Percentiles rank a stretch among this genome's conserved stretches.
Evolutionary conservation across 1,140 invertebrate genomes (phyloP).

Genomic region (Zeugodacus cucurbitae): DNA sequence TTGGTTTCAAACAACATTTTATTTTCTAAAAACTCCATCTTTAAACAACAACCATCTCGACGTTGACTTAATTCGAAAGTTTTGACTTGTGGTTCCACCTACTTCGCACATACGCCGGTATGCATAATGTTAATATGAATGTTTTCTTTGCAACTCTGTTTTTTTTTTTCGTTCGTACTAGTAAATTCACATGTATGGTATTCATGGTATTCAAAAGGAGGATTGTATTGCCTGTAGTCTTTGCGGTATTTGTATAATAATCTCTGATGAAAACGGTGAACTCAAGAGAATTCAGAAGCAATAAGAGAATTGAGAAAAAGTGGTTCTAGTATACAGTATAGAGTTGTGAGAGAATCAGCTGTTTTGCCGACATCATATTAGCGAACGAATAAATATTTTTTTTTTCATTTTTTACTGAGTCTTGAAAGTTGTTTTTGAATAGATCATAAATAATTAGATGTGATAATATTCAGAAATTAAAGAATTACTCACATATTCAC

Average conservation of each 20-base stretch:
- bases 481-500: no score
- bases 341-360: no score
- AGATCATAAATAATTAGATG: no score
- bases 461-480: no score
- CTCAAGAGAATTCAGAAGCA: no score
- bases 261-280: no score
- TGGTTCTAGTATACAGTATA: no score
- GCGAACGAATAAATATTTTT: no score
- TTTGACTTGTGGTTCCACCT: neutral
- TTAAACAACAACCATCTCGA: neutral
- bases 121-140: neutral
- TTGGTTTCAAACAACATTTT: neutral
- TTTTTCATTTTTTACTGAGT: no score
- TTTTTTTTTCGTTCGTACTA: neutral
- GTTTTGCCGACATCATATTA: no score
- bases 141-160: neutral
- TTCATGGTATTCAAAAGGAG: neutral
- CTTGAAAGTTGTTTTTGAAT: no score
- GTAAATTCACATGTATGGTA: neutral
- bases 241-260: neutral
- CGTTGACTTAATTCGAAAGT: neutral
- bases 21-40: neutral
- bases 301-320: no score
- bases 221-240: neutral
- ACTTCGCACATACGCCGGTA: neutral